Evolutionary conservation across 2,888 invertebrate species (phyloP).

Genomic region (Caenorhabditis sp.): DNA sequence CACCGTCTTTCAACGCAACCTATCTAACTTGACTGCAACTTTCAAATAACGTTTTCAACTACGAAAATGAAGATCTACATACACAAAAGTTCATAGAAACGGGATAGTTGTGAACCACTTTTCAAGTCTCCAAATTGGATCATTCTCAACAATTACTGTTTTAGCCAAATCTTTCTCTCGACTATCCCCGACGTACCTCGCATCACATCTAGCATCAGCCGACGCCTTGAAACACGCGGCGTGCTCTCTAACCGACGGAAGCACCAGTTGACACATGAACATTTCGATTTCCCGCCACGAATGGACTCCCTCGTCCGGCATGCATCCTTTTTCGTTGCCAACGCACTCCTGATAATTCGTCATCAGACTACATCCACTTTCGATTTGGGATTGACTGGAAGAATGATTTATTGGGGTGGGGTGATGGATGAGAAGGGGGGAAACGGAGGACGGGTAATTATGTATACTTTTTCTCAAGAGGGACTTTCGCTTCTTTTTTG

Average conservation of each 20-base stretch:
- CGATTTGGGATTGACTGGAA: conserved; percentile 71
- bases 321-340: conserved; percentile 72
- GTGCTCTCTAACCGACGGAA: conserved; percentile 79
- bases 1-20: too few species aligned
- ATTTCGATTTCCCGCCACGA: conserved; percentile 77
- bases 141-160: too few species aligned
- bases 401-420: conserved; percentile 3
- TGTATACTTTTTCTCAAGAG: conserved; percentile 6
- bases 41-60: too few species aligned
- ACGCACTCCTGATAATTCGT: conserved; percentile 73
- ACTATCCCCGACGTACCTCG: conserved; percentile 53
- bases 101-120: too few species aligned
- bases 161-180: not conserved
- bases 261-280: conserved; percentile 80
- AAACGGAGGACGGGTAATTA: conserved; percentile 7
- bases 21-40: too few species aligned
- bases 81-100: too few species aligned
- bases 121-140: too few species aligned
- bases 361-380: conserved; percentile 73
- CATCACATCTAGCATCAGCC: conserved; percentile 56
- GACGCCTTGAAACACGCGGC: conserved; percentile 74
- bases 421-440: conserved; percentile 13
- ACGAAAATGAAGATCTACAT: too few species aligned
- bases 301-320: conserved; percentile 68
- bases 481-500: conserved; percentile 1